Base-by-base conservation (phyloP, 2,113 vertebrate species). In the Spilogale gracilis region DNA sequence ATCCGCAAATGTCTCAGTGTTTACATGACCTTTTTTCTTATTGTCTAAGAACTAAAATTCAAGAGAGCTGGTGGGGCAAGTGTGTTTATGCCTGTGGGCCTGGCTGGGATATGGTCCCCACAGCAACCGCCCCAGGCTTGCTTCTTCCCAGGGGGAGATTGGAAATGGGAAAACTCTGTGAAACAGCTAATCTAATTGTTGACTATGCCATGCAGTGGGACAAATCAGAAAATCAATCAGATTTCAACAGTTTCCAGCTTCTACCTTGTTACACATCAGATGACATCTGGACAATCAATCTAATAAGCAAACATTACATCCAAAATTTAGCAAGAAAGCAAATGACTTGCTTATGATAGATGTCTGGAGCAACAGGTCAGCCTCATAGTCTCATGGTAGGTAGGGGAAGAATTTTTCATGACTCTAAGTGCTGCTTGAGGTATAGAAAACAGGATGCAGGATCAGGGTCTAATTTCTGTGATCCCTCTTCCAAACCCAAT, bases 161-260 rank as follows among this genome's bases (percentile, higher is more conserved):
- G 82, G 20, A 12, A 97, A 21, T 78, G 32, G n/a, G 80, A 56
- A 89, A 92, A 69, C 38, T 45, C 82, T 80, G 73, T 79, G n/a
- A 74, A 90, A 88, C 76, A 94, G 56, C 52, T 81, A 74, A 91
- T 87, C 84, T 56, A 63, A 79, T 87, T 85, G 79, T 81, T 92
- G 94, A 69, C 58, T 91, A 17, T 67, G 30, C 54, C 73, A 65
- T 73, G 83, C 67, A 52, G 50, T 84, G 81, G 21, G 27, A 12
- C 67, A 85, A 94, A 96, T 94, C 61, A 87, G 88, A 97, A 97
- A 97, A 92, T 95, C 63, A 76, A 73, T 93, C 82, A 60, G 20
- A 60, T 61, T n/a, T n/a, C 48, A 73, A 65, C 45, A n/a, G 82
- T 78, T 96, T 93, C 67, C 50, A 69, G 45, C 43, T 73, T 96